A percentile compares a stretch with the other conserved stretches of the same genome.
Conservation (phyloP, 2,113 vertebrate species). For the Amblyornis subalaris region DNA sequence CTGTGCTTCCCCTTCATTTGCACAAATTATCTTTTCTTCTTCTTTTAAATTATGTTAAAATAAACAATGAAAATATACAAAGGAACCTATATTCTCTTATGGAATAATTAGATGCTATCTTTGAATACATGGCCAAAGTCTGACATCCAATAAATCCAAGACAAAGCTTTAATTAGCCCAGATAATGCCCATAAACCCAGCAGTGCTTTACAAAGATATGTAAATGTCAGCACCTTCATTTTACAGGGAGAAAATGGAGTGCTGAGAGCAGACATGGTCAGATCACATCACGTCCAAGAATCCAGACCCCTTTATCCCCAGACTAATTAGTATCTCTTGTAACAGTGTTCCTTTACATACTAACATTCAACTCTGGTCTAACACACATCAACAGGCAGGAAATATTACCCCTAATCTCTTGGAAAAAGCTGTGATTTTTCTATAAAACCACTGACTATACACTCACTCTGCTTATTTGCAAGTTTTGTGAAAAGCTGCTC, state of each 20-base stretch:
- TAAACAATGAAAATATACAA: conserved; percentile 6
- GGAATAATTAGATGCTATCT: conserved; percentile 16
- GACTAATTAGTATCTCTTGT: neutral
- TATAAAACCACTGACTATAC: neutral
- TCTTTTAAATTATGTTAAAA: neutral
- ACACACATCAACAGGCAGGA: neutral
- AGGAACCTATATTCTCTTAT: neutral
- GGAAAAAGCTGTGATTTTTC: neutral
- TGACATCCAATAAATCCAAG: conserved; percentile 8
- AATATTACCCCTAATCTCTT: neutral
- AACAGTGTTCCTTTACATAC: neutral
- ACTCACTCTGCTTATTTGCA: neutral
- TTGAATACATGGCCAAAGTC: neutral
- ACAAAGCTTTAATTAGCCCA: conserved; percentile 18
- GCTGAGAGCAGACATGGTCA: neutral
- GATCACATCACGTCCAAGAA: neutral
- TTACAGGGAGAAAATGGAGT: neutral
- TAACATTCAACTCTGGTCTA: neutral
- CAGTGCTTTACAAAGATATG: neutral
- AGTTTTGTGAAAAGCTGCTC: neutral
- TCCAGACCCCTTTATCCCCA: neutral
- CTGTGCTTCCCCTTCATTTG: neutral
- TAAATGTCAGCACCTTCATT: conserved; percentile 48
- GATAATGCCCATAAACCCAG: neutral
- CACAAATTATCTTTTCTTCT: conserved; percentile 10